Base-by-base conservation (phyloP, 2,888 invertebrate genomes). In the Synanthedon formicaeformis region DNA sequence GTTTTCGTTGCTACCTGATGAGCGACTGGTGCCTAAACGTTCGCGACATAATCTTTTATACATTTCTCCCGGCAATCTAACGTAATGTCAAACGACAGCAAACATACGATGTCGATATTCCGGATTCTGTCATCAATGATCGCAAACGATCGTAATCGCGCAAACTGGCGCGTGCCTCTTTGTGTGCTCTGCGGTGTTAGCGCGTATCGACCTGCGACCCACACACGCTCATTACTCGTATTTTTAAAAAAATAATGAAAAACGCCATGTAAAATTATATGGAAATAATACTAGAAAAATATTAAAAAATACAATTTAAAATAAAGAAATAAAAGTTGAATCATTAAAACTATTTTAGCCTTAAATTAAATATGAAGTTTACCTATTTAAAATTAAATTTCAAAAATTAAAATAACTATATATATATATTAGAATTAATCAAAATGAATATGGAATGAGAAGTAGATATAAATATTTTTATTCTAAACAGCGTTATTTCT, bases 221-320 rank as follows among this genome's bases (percentile, higher is more conserved):
- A 57, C 61, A 60, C 63, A 58, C 61, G 61, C 56, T 59, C 60
- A 34, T 34, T 8, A 34, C n/a, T n/a, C n/a, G n/a, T n/a, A n/a
- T n/a, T 27, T 34, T 34, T 8, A 34, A 34, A 34, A 34, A 34
- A 34, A 8, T 34, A 34, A 34, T 6, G 27, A 34, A 34, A 8
- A 34, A 34, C 6, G 8, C 27, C 27, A 34, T 8, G 91, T 92
- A 78, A 93, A 93, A 79, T 92, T 90, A 82, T 92, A 93, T 0
- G 93, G 91, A 2, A 92, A 90, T 82, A 93, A 69, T 0, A 92
- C 91, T 84, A 92, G 69, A 65, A 92, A 90, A 86, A 92, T 93
- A 87, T 91, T 91, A 73, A 91, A 83, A 76, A 92, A 62, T 76
- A 92, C 84, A 69, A 90, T 79, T 48, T 78, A 69, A 74, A 92